Conservation (phyloP, 2,797 vertebrate genomes). For the Cyclura pinguis region DNA sequence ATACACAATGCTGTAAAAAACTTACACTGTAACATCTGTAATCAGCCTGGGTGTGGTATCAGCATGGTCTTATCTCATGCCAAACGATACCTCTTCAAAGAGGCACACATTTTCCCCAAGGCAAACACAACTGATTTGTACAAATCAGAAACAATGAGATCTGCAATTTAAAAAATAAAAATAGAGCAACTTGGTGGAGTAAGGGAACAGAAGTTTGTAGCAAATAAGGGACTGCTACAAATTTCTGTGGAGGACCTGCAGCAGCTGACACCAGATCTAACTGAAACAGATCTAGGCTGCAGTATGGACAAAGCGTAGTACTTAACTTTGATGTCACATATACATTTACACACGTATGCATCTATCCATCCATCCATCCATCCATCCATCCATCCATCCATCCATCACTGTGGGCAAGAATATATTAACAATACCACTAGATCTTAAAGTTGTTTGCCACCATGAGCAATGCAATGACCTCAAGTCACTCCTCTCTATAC, state of each 20-base stretch:
- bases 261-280: background rate
- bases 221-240: background rate
- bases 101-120: conserved; percentile 5
- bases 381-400: too few relatives aligned
- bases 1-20: background rate
- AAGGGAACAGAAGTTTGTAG: background rate
- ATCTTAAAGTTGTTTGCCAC: background rate
- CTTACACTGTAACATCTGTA: conserved; percentile 6
- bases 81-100: conserved; percentile 39
- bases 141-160: conserved; percentile 30
- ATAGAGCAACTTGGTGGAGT: background rate
- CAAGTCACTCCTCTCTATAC: background rate
- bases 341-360: too few relatives aligned
- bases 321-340: too few relatives aligned
- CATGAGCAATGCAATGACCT: background rate
- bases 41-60: conserved; percentile 36
- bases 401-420: background rate
- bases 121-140: conserved; percentile 29
- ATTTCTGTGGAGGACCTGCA: background rate
- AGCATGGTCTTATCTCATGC: conserved; percentile 20
- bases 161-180: conserved; percentile 25
- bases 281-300: background rate
- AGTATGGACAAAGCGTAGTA: background rate
- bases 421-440: background rate
- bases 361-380: too few relatives aligned